Conservation (phyloP, 2,888 invertebrate genomes). For the Andrena trimmerana region DNA sequence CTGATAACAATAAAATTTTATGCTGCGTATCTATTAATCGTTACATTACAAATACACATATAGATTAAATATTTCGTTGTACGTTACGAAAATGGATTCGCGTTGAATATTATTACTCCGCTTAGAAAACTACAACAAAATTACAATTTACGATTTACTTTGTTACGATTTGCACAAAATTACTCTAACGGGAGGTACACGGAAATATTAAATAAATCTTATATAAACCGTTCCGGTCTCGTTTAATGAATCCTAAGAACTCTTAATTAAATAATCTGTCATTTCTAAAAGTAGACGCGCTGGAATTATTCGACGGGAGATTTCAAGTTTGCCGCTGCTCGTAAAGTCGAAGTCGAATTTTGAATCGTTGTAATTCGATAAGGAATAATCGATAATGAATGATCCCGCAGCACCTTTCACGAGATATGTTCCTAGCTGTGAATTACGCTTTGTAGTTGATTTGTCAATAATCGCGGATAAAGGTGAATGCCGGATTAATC, state of each 20-base stretch:
- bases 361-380: constrained; percentile 44
- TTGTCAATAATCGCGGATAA: constrained; percentile 69
- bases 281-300: background rate
- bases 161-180: too few species aligned
- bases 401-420: constrained; percentile 60
- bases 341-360: constrained; percentile 39
- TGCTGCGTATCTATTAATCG: background rate
- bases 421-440: constrained; percentile 60
- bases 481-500: constrained; percentile 64
- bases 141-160: background rate
- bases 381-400: constrained; percentile 51
- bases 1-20: background rate
- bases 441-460: constrained; percentile 73
- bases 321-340: constrained; percentile 50
- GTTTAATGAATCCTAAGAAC: too few species aligned
- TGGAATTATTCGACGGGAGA: background rate
- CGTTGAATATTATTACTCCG: background rate
- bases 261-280: too few species aligned
- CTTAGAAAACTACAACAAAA: background rate
- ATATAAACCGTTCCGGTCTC: too few species aligned
- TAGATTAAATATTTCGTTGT: background rate
- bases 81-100: background rate
- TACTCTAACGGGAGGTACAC: too few species aligned
- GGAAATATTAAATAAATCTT: too few species aligned
- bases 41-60: background rate